Evolutionary conservation across 2,797 vertebrate species (phyloP), one percentile per base, ranked within the genome.

Genomic region (Myiotriccus ornatus): DNA sequence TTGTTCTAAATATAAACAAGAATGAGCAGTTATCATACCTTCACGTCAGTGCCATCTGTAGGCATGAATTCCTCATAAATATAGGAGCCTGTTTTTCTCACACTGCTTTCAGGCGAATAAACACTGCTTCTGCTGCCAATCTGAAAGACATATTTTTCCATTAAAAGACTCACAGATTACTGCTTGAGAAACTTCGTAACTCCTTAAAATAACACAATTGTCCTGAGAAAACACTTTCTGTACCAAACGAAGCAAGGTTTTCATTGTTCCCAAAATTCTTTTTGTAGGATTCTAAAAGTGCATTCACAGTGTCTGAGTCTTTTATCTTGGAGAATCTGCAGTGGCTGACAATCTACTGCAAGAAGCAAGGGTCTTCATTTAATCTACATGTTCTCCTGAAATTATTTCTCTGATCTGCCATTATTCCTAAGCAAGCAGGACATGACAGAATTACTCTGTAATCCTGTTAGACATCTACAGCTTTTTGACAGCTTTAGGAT

Each of bases 31-130:
- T 89, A 43, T 80, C 93, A 60, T 98, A 99, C 98, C 98, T 99
- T 99, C 60, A 99, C 98, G 93, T 99, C 98, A 44, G 98, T 99
- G 71, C 98, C 98, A 95, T 99, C 98, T 28, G 98, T 99, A 78
- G 98, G 98, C 98, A 99, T 99, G 94, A 99, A 99, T 90, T 99
- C 98, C 94, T 99, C 98, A 87, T 99, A 99, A 93, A 99, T 99
- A 88, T 99, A 99, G 50, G 98, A 98, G 28, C 98, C 98, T 15
- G 98, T 99, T 98, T 99, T 99, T 88, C 98, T 97, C 84, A 99
- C 98, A 32, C 88, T 98, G 95, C 98, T 99, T 97, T 99, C 98
- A 77, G 98, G 98, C 27, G 98, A 99, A 96, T 99, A 99, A 60
- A 99, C 98, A 83, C 98, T 99, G 95, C 98, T 99, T 96, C 98